Conservation (phyloP, 2,888 invertebrate species). For the Bibio marci region DNA sequence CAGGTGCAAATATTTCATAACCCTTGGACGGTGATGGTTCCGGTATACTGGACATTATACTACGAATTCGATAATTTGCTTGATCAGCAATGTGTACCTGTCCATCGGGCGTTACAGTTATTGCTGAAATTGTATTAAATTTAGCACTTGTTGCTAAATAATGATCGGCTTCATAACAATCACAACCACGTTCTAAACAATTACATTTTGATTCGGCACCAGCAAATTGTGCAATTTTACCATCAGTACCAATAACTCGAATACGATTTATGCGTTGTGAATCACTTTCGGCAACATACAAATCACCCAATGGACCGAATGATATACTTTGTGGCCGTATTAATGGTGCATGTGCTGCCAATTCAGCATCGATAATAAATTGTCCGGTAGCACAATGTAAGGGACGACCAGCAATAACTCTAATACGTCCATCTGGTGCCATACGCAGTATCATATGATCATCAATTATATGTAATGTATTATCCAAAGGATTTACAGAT, state of each 20-base stretch:
- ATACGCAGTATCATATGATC: conserved; percentile 88
- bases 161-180: conserved; percentile 84
- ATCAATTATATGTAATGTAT: conserved; percentile 88
- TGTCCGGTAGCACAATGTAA: conserved; percentile 78
- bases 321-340: conserved; percentile 91
- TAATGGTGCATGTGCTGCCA: conserved; percentile 79
- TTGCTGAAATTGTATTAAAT: conserved; percentile 84
- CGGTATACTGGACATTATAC: conserved; percentile 78
- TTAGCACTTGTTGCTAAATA: conserved; percentile 83
- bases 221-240: conserved; percentile 82
- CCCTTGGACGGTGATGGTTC: conserved; percentile 68
- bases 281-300: conserved; percentile 92
- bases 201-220: conserved; percentile 90
- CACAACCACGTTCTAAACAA: conserved; percentile 78
- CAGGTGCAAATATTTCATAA: conserved; percentile 89
- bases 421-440: conserved; percentile 78
- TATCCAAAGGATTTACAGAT: conserved; percentile 85
- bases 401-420: conserved; percentile 85
- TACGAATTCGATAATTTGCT: conserved; percentile 74
- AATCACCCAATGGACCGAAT: conserved; percentile 78
- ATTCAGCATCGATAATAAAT: conserved; percentile 62
- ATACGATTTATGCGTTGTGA: conserved; percentile 86
- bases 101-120: conserved; percentile 86
- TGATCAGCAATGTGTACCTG: conserved; percentile 92
- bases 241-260: conserved; percentile 81